Base-by-base conservation (phyloP, 2,888 invertebrate genomes). In the Pterobdella sp. region DNA sequence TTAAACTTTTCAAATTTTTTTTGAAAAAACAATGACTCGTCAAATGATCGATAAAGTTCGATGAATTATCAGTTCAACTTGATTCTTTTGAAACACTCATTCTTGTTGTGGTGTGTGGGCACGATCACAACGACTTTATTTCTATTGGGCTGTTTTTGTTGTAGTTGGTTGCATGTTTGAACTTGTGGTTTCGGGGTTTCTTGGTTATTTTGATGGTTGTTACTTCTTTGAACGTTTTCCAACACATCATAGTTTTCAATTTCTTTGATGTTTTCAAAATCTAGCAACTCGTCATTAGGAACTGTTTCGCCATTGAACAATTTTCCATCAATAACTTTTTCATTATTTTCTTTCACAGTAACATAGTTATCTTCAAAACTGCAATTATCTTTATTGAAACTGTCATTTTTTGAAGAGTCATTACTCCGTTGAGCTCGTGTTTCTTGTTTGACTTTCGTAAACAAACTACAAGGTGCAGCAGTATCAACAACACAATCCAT, bases 51-150 rank as follows among this genome's bases (percentile, higher is more conserved):
- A 42, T 14, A 18, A 42, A 42, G 42, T 42, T 14, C 42, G 18
- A 42, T 7, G 42, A 42, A 42, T 3, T n/a, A n/a, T 56, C n/a
- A 56, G 60, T 56, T 56, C 10, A 56, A 26, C n/a, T 56, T 56
- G 3, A 26, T 22, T 56, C 60, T 56, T n/a, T 56, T 56, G 60
- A 42, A 42, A 14, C 10, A 7, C 7, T 56, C 3, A 26, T 56
- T 56, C 3, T 56, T 56, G 60, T 56, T 56, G n/a, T 56, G 60
- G n/a, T 14, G 60, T 10, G 68, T 36, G 37, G 68, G 42, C 36
- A 29, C 42, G 10, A 32, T 42, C 68, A 42, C 68, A 3, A 36
- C 36, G 29, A 42, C 49, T 37, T 29, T 42, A 29, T 42, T 42
- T 37, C 36, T 2, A 36, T 67, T 18, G 22, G n/a, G 22, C n/a